phyloP scores from a whole-genome alignment of 2,797 vertebrate genomes.

The Philypnodon macrostomus region DNA sequence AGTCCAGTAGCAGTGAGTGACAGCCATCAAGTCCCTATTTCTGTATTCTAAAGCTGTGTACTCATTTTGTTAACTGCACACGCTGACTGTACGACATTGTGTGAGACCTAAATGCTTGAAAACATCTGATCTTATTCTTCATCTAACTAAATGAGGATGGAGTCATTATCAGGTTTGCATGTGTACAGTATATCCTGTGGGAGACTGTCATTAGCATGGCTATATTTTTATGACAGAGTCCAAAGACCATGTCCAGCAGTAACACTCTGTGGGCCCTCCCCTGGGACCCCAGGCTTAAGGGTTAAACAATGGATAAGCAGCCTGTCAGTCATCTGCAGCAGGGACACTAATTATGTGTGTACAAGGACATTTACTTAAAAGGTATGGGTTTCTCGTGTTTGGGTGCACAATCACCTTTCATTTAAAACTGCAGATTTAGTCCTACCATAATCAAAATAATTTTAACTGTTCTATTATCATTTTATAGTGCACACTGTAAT shows the following conservation, averaged over 20 bases:
- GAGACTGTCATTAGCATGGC: conserved; percentile 56
- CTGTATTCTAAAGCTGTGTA: no score
- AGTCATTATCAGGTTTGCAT: conserved; percentile 51
- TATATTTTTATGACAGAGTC: conserved; percentile 49
- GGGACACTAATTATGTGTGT: not conserved
- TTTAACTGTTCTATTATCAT: no score
- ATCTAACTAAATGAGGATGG: no score
- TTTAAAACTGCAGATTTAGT: no score
- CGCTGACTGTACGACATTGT: conserved; percentile 48
- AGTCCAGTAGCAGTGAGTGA: no score
- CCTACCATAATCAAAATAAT: no score
- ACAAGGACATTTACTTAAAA: not conserved
- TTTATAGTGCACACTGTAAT: no score
- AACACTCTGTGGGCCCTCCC: conserved; percentile 48
- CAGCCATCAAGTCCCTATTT: no score
- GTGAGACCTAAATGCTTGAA: no score
- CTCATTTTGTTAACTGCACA: no score
- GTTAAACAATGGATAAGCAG: conserved; percentile 30
- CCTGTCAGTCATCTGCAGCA: conserved; percentile 31
- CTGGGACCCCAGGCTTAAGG: conserved; percentile 19
- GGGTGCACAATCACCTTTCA: no score
- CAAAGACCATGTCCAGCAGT: conserved; percentile 50
- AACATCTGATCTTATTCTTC: no score
- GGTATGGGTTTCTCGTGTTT: not conserved
- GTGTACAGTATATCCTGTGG: conserved; percentile 45